Percentiles rank a stretch among this genome's conserved stretches.
Conservation (phyloP, 1,140 invertebrate genomes). For the Drosophila truncata region DNA sequence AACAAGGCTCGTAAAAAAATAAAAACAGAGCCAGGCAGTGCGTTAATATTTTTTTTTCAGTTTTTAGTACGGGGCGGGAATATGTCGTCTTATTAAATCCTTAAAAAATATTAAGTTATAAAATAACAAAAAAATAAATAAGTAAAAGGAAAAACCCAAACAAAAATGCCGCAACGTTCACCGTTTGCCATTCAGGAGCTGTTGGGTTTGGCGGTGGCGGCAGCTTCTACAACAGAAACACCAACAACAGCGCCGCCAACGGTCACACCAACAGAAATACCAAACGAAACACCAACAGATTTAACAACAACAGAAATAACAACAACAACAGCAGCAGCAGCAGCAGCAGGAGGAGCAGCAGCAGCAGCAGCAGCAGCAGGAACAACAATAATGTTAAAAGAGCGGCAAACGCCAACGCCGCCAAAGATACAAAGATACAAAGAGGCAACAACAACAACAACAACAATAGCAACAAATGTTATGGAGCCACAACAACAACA, state of each 20-base stretch:
- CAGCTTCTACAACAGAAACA: conserved; percentile 16
- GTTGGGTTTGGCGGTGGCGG: conserved; percentile 88
- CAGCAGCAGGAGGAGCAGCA: conserved; percentile 26
- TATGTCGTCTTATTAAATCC: conserved; percentile 1
- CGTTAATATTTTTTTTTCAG: conserved; percentile 2
- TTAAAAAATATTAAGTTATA: too few species aligned
- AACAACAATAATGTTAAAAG: conserved; percentile 29
- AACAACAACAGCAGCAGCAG: not conserved
- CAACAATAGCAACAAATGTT: conserved; percentile 17
- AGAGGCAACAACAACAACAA: conserved; percentile 22
- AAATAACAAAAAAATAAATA: conserved; percentile 6
- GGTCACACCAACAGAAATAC: conserved; percentile 39
- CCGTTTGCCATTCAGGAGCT: conserved; percentile 97
- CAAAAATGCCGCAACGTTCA: conserved; percentile 91
- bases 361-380: not conserved
- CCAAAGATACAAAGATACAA: conserved; percentile 29
- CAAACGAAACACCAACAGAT: conserved; percentile 63
- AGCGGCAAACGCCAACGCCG: conserved; percentile 48
- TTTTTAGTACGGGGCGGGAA: conserved; percentile 4
- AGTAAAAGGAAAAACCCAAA: not conserved
- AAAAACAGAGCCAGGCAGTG: not conserved
- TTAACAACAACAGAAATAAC: conserved; percentile 48
- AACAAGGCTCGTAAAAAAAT: not conserved
- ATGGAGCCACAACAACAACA: conserved; percentile 44
- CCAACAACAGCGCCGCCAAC: conserved; percentile 30